Conservation (phyloP, 2,113 vertebrate species). For the Phainopepla nitens region DNA sequence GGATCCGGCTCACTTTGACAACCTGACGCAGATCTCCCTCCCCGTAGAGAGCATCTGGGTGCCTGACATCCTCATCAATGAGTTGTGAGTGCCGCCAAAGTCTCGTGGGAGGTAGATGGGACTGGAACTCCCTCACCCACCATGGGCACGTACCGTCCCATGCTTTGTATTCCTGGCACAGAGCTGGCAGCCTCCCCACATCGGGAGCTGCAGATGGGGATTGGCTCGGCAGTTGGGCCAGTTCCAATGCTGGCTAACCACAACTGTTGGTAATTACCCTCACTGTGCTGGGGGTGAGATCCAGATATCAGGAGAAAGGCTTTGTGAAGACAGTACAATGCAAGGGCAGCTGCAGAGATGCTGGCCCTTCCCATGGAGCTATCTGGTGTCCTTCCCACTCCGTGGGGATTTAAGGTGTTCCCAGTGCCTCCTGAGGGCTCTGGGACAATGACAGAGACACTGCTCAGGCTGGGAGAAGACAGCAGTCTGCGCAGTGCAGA, state of each 20-base stretch:
- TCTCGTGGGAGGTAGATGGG: accelerated
- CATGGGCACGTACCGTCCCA: accelerated
- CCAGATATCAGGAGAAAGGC: conserved; percentile 38
- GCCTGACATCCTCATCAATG: conserved; percentile 96
- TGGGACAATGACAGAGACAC: accelerated
- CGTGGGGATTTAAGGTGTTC: neutral
- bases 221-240: conserved; percentile 16
- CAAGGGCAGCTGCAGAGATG: conserved; percentile 54
- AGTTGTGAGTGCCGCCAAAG: conserved; percentile 83
- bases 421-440: neutral
- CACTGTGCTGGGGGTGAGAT: conserved; percentile 22
- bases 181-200: conserved; percentile 5
- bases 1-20: conserved; percentile 87
- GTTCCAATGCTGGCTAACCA: conserved; percentile 54
- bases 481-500: neutral
- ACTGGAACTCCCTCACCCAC: neutral
- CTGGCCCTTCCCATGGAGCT: neutral
- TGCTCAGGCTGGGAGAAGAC: neutral
- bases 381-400: neutral
- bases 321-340: conserved; percentile 60
- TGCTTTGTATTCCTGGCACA: neutral
- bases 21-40: conserved; percentile 87
- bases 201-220: conserved; percentile 57
- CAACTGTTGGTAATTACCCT: conserved; percentile 14
- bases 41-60: conserved; percentile 90